phyloP scores from a whole-genome alignment of 2,888 invertebrate species.

The Bombylius major region DNA sequence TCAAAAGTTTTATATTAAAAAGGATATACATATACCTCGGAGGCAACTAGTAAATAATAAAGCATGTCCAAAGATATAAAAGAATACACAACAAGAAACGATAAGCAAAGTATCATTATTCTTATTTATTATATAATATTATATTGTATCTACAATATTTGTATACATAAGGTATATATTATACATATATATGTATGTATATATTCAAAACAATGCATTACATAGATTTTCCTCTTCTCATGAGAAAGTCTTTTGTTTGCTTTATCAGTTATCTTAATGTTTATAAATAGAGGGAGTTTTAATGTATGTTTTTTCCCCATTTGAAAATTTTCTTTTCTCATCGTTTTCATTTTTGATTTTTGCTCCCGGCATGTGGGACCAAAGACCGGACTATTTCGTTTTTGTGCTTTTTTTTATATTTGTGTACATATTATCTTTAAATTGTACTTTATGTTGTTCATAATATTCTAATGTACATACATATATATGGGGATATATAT shows the following conservation, averaged over 20 bases:
- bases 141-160: no score
- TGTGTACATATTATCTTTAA: background rate
- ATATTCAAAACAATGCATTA: conserved; percentile 6
- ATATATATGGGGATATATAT: no score
- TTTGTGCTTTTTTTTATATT: background rate
- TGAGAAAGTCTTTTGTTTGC: background rate
- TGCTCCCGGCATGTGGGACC: background rate
- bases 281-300: background rate
- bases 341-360: background rate
- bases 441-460: background rate
- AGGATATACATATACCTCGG: no score
- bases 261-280: background rate
- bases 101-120: conserved; percentile 5
- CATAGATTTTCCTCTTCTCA: conserved; percentile 4
- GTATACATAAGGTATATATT: background rate
- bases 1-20: no score
- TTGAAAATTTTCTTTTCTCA: background rate
- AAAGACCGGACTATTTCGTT: background rate
- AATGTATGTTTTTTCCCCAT: background rate
- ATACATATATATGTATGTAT: background rate
- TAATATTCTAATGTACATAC: no score
- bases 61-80: no score
- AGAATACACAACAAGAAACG: conserved; percentile 2
- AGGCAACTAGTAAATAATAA: no score
- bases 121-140: conserved; percentile 6